Evolutionary conservation across 1,140 invertebrate species (phyloP).

Genomic region (Philaenus spumarius): DNA sequence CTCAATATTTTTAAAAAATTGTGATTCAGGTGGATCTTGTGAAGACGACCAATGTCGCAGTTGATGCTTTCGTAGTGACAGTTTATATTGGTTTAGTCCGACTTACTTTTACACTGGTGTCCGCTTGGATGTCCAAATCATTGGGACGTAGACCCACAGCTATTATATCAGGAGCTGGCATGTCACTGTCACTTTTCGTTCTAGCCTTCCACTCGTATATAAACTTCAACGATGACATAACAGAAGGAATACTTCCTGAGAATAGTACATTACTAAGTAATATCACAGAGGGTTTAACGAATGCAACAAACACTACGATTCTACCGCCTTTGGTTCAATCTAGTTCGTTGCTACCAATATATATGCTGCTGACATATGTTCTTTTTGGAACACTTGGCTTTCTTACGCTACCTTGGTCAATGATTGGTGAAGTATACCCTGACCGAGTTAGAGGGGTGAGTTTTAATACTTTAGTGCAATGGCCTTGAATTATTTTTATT

Average conservation of each 20-base stretch:
- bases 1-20: background rate
- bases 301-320: background rate
- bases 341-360: slow-evolving; percentile 40
- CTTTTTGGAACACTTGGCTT: slow-evolving; percentile 55
- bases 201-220: slow-evolving; percentile 45
- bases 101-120: slow-evolving; percentile 45
- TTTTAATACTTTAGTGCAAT: no score
- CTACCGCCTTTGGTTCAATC: background rate
- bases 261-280: slow-evolving; percentile 7
- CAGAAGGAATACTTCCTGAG: background rate
- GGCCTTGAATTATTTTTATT: no score
- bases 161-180: slow-evolving; percentile 51
- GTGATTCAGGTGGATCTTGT: slow-evolving; percentile 49
- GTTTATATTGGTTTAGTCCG: slow-evolving; percentile 49
- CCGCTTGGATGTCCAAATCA: slow-evolving; percentile 47
- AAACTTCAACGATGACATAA: background rate
- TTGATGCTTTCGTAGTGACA: slow-evolving; percentile 50
- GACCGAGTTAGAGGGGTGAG: slow-evolving; percentile 51
- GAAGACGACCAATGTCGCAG: slow-evolving; percentile 45
- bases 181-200: slow-evolving; percentile 50
- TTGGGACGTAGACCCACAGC: slow-evolving; percentile 49
- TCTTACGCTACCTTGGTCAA: slow-evolving; percentile 60
- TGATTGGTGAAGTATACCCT: slow-evolving; percentile 69
- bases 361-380: slow-evolving; percentile 50
- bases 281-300: background rate